phyloP scores from a whole-genome alignment of 2,113 vertebrate species.

The Protobothrops mucrosquamatus region DNA sequence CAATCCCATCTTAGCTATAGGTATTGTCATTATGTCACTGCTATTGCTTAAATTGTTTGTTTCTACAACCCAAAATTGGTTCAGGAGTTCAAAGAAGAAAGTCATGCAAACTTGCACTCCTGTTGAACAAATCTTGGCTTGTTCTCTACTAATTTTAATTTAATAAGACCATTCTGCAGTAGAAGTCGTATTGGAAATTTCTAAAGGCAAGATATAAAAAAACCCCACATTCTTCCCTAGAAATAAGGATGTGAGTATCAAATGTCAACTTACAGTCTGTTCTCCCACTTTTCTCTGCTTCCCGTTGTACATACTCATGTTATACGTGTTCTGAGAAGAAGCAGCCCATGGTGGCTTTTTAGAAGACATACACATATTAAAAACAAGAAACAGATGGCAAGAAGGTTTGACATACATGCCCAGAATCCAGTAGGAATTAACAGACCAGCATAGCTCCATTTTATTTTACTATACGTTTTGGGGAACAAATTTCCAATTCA shows the following conservation, averaged over 20 bases:
- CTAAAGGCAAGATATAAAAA: not conserved
- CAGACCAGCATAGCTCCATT: not conserved
- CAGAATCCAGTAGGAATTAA: not conserved
- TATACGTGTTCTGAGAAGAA: not conserved
- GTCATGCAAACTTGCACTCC: not conserved
- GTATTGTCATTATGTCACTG: not conserved
- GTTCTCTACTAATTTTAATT: not conserved
- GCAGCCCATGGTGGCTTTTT: not conserved
- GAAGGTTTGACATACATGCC: not conserved
- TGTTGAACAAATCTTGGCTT: not conserved
- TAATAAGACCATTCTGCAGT: not conserved
- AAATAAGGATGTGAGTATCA: not conserved
- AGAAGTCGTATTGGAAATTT: not conserved
- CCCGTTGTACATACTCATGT: not conserved
- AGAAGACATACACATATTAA: not conserved
- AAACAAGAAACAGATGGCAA: not conserved
- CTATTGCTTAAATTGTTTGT: not conserved
- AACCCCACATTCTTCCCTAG: not conserved
- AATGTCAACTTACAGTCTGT: not conserved
- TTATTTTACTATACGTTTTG: not conserved
- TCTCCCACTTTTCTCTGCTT: not conserved
- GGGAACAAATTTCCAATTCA: not conserved
- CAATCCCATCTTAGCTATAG: not conserved
- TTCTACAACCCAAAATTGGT: not conserved
- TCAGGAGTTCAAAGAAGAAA: not conserved